Conservation (phyloP, 1,140 invertebrate genomes). For the Nixonia krombeini region DNA sequence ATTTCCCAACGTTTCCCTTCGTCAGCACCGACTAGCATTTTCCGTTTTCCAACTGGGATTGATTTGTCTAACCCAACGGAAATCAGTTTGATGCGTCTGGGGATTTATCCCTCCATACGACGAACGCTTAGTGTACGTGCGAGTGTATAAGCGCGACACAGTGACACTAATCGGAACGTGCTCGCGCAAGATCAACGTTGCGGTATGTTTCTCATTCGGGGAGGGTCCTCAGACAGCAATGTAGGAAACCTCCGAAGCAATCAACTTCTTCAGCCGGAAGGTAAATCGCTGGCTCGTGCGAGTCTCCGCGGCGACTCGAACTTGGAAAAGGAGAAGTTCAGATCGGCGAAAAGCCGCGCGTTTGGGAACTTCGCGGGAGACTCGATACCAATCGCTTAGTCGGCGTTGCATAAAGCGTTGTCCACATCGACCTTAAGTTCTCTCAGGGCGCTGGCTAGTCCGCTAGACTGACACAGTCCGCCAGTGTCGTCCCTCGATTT, state of each 20-base stretch:
- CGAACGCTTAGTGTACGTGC: not conserved
- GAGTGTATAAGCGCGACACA: slow-evolving; percentile 13
- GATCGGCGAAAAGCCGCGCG: slow-evolving; percentile 3
- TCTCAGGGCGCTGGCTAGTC: not conserved
- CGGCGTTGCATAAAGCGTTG: slow-evolving; percentile 5
- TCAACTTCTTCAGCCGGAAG: slow-evolving; percentile 35
- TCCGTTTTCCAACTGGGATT: slow-evolving; percentile 7
- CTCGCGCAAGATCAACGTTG: slow-evolving; percentile 11
- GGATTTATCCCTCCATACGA: slow-evolving; percentile 9
- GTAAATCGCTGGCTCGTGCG: slow-evolving; percentile 20
- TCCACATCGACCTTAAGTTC: slow-evolving; percentile 9
- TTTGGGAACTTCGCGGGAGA: slow-evolving; percentile 12
- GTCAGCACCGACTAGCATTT: too few relatives aligned
- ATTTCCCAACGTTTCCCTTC: too few relatives aligned
- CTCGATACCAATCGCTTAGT: slow-evolving; percentile 19
- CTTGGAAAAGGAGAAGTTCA: slow-evolving; percentile 9
- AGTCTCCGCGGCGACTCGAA: not conserved
- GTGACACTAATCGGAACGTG: slow-evolving; percentile 32
- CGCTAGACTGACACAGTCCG: not conserved
- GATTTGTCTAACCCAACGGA: slow-evolving; percentile 16
- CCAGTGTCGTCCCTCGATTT: slow-evolving; percentile 13
- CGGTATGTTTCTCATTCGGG: slow-evolving; percentile 26
- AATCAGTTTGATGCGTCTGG: slow-evolving; percentile 31
- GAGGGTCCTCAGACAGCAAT: slow-evolving; percentile 30
- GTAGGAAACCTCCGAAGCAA: slow-evolving; percentile 36